Conservation (phyloP, 2,113 vertebrate species). For the Indicator indicator region DNA sequence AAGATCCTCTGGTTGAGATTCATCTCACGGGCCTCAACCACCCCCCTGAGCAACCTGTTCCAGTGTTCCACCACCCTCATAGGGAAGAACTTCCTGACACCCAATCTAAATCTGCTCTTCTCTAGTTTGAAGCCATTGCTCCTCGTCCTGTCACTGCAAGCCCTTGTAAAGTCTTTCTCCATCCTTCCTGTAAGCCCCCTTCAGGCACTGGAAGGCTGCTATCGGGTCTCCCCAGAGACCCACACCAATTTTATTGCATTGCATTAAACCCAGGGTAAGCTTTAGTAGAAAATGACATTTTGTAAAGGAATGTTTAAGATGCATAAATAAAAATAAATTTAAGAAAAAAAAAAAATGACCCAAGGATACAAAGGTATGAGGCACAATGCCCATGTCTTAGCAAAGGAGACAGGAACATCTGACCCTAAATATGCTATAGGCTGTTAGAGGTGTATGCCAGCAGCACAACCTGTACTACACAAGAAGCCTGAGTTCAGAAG, state of each 20-base stretch:
- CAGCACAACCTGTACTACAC: slow-evolving; percentile 10
- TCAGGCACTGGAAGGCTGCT: too few species aligned
- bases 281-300: slow-evolving; percentile 9
- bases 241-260: not conserved
- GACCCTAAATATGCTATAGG: slow-evolving; percentile 63
- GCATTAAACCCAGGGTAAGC: not conserved
- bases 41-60: too few species aligned
- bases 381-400: not conserved
- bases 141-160: too few species aligned
- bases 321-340: not conserved
- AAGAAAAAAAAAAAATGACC: not conserved
- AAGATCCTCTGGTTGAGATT: not conserved
- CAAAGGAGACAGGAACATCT: slow-evolving; percentile 50
- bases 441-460: slow-evolving; percentile 16
- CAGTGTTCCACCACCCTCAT: too few species aligned
- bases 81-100: too few species aligned
- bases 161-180: too few species aligned
- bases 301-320: not conserved
- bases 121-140: too few species aligned
- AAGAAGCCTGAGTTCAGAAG: slow-evolving; percentile 52
- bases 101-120: too few species aligned
- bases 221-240: not conserved
- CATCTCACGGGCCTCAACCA: not conserved
- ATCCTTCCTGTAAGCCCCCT: too few species aligned
- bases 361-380: slow-evolving; percentile 27